Evolutionary conservation across 2,888 invertebrate genomes (phyloP).

Genomic region (Ochropleura leucogaster): DNA sequence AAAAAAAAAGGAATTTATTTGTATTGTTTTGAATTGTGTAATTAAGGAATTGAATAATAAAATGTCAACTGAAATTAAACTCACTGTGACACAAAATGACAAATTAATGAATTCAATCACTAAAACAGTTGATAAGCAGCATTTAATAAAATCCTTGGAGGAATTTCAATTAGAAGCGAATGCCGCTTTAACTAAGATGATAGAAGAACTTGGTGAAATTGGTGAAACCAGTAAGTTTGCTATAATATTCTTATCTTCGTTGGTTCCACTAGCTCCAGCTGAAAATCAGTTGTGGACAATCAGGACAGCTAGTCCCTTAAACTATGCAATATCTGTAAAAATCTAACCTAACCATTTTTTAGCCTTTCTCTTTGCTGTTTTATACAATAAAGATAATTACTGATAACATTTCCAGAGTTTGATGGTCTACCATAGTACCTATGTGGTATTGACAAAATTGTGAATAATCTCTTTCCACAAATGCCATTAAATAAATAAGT

Average conservation of each 20-base stretch:
- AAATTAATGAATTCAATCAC: conserved; percentile 70
- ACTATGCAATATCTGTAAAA: background rate
- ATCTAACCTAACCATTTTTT: too few relatives aligned
- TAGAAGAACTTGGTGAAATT: conserved; percentile 73
- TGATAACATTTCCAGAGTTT: too few relatives aligned
- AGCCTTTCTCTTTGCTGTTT: too few relatives aligned
- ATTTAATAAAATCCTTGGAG: conserved; percentile 75
- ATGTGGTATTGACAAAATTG: too few relatives aligned
- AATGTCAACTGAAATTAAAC: conserved; percentile 71
- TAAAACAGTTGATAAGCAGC: conserved; percentile 69
- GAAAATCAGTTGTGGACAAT: background rate
- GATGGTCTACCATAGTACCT: too few relatives aligned
- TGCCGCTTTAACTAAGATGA: conserved; percentile 76
- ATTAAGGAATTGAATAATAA: background rate
- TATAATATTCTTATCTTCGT: background rate
- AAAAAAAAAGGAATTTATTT: background rate
- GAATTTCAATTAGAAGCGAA: conserved; percentile 80
- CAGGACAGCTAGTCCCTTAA: background rate
- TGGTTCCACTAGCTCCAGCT: background rate
- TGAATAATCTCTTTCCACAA: too few relatives aligned
- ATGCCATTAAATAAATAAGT: too few relatives aligned
- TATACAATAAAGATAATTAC: too few relatives aligned
- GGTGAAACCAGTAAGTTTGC: conserved; percentile 40
- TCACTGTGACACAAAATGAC: conserved; percentile 75
- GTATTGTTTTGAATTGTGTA: background rate